Conservation (phyloP, 1,140 invertebrate species). For the Frieseomelitta varia region DNA sequence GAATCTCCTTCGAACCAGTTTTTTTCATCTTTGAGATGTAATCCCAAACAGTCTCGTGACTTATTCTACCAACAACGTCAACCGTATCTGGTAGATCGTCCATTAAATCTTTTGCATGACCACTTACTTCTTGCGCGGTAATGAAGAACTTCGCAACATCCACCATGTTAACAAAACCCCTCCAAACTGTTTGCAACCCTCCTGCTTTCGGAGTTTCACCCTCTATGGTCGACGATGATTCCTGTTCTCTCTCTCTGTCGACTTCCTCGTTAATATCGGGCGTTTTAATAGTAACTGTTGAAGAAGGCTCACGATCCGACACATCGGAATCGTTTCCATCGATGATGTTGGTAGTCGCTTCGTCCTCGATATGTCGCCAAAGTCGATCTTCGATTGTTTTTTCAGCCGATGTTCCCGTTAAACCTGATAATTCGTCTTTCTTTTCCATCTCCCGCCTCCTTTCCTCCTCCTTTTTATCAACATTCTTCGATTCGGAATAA, state of each 20-base stretch:
- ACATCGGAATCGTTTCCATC: constrained; percentile 81
- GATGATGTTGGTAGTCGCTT: constrained; percentile 76
- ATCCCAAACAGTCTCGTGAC: constrained; percentile 95
- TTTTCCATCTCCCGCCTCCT: constrained; percentile 66
- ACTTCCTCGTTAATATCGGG: constrained; percentile 81
- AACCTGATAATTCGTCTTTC: constrained; percentile 63
- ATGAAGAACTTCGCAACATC: constrained; percentile 95
- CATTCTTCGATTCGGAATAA: constrained; percentile 65
- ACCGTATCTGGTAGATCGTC: constrained; percentile 90
- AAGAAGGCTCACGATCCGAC: constrained; percentile 83
- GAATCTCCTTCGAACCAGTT: constrained; percentile 92
- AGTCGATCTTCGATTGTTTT: constrained; percentile 78
- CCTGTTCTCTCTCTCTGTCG: constrained; percentile 75
- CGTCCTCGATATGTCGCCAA: constrained; percentile 80
- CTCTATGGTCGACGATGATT: constrained; percentile 44
- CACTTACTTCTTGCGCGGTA: constrained; percentile 90
- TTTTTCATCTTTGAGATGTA: constrained; percentile 96
- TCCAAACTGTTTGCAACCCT: constrained; percentile 87
- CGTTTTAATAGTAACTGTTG: constrained; percentile 84
- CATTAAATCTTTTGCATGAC: constrained; percentile 86
- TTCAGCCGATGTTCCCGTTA: constrained; percentile 43
- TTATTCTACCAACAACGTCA: constrained; percentile 95
- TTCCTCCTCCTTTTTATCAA: constrained; percentile 67
- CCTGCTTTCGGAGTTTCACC: constrained; percentile 56
- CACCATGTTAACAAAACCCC: constrained; percentile 93